Base-by-base conservation (phyloP, 92 coral and sea anemone genomes). In the Epizoanthus rinbou region DNA sequence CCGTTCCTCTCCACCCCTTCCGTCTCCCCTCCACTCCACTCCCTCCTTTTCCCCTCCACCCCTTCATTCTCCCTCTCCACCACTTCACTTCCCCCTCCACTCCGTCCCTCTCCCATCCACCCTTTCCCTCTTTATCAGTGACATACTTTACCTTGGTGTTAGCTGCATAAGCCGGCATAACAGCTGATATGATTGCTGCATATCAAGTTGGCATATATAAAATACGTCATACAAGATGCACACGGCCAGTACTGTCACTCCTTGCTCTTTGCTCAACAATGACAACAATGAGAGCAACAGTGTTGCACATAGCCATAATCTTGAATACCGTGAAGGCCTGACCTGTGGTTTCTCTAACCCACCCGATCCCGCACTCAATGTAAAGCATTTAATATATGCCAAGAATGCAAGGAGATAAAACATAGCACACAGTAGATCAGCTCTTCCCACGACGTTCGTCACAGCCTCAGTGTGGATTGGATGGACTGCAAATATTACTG, bases 391-490 rank as follows among this genome's bases (percentile, higher is more conserved):
- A n/a, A 84, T 64, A 66, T 87, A 94, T 18, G 93, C 85, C 69
- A 89, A 63, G 64, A 94, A 76, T 8, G 98, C 59, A 8, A 94
- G 83, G 8, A 94, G 65, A 65, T 85, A 94, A 69, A 94, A 94
- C 1, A 88, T 28, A 11, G 86, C 95, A 54, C 93, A 90, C 1
- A 92, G 89, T 6, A 92, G 18, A 17, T 94, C 98, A 0, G 97
- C 97, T 25, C 97, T 88, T 5, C 98, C 98, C 0, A 92, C 95
- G 28, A 88, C 80, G 66, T 84, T 90, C 8, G 95, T 66, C 11
- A 94, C 96, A 25, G 98, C 98, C 73, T 94, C 98, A 2, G 96
- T 87, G 85, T 94, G 98, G 52, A 94, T 86, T 8, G 98, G 98
- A 84, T 94, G 98, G 28, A 84, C 79, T 0, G 95, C 92, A 57